These are phyloP conservation scores for Andrena chrysosceles DNA, from an alignment of 2,888 invertebrate genomes.

Conservation along the genomic window DNA sequence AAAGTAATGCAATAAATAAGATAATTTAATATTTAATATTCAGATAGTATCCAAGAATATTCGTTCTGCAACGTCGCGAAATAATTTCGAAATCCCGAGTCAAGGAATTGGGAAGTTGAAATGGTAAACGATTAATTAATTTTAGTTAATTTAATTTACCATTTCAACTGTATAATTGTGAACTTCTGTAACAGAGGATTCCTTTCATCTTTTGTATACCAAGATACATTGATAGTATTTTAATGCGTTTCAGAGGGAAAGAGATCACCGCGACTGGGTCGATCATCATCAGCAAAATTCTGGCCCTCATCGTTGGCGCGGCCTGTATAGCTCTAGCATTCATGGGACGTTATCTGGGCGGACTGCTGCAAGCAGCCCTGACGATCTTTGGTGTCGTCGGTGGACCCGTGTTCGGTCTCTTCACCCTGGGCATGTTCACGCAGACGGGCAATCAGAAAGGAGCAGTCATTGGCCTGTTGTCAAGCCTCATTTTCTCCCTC, in stretches of 20 bases:
- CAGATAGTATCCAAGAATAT: too few species aligned
- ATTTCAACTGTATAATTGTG: too few species aligned
- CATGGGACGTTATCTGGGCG: constrained; percentile 87
- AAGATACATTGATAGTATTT: background rate
- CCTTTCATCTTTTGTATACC: too few species aligned
- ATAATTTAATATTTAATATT: too few species aligned
- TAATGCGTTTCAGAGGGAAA: constrained; percentile 65
- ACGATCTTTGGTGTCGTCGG: constrained; percentile 95
- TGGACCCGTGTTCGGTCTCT: constrained; percentile 93
- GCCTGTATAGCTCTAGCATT: constrained; percentile 93
- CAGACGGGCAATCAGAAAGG: constrained; percentile 91
- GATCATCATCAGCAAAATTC: constrained; percentile 85
- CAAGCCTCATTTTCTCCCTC: constrained; percentile 89
- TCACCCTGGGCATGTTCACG: constrained; percentile 94
- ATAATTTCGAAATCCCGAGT: background rate
- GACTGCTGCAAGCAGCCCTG: constrained; percentile 91
- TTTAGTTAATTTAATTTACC: too few species aligned
- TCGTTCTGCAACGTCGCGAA: too few species aligned
- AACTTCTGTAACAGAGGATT: too few species aligned
- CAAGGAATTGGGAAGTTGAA: background rate
- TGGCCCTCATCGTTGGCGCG: constrained; percentile 91
- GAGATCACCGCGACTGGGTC: constrained; percentile 61
- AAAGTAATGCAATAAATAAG: too few species aligned
- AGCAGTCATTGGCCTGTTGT: constrained; percentile 88
- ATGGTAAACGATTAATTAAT: too few species aligned